Conservation (phyloP, 1,140 invertebrate genomes). For the Penaeus indicus region DNA sequence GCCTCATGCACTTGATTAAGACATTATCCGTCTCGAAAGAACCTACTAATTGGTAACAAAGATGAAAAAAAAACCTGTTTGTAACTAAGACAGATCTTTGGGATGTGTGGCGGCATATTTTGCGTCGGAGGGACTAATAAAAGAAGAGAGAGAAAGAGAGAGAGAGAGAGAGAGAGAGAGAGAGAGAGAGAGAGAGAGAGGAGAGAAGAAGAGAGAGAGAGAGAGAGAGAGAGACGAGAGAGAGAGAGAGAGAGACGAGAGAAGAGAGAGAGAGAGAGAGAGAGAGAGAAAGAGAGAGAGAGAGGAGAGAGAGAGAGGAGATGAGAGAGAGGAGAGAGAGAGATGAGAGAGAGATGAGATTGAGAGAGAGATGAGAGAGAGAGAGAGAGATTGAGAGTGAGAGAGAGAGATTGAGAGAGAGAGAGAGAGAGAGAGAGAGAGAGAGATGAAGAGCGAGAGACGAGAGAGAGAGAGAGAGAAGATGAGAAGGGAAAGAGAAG, state of each 20-base stretch:
- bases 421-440: not conserved
- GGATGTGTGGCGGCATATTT: not conserved
- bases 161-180: not conserved
- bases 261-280: constrained; percentile 1
- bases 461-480: too few relatives aligned
- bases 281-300: not conserved
- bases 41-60: not conserved
- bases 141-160: not conserved
- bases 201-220: not conserved
- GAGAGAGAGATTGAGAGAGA: not conserved
- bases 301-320: not conserved
- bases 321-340: not conserved
- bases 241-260: constrained; percentile 6
- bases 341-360: not conserved
- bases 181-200: not conserved
- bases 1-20: not conserved
- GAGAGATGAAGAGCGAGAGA: too few relatives aligned
- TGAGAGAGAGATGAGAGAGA: not conserved
- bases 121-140: not conserved
- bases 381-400: not conserved
- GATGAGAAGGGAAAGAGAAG: too few relatives aligned
- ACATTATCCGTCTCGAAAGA: not conserved
- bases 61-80: not conserved
- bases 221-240: too few relatives aligned
- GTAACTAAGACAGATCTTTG: not conserved